phyloP scores from a whole-genome alignment of 2,797 vertebrate species.

The Spinus olivaceus region DNA sequence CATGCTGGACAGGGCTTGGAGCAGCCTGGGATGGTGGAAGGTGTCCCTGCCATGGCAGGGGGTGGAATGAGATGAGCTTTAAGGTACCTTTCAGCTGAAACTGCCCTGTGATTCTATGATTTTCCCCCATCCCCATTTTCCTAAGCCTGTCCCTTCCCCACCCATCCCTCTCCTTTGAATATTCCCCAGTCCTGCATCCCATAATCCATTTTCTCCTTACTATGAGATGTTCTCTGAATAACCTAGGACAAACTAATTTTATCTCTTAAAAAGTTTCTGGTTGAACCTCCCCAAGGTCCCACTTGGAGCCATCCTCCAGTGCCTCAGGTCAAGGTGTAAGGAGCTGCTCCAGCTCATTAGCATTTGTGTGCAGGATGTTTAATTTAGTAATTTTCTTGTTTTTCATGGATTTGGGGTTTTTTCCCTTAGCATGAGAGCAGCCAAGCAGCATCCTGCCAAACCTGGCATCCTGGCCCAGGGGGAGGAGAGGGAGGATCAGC shows the following conservation, averaged over 20 bases:
- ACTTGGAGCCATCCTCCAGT: background rate
- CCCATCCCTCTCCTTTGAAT: background rate
- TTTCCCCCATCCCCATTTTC: background rate
- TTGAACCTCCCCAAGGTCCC: background rate
- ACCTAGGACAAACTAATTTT: background rate
- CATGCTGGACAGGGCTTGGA: rapidly evolving
- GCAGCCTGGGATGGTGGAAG: background rate
- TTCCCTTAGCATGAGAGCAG: background rate
- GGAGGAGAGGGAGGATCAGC: background rate
- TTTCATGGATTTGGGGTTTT: background rate
- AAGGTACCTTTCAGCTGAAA: background rate
- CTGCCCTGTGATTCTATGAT: background rate
- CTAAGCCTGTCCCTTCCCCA: background rate
- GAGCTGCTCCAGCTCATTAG: background rate
- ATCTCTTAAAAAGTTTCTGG: background rate
- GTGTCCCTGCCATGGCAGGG: background rate
- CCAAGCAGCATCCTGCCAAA: background rate
- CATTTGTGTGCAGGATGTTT: background rate
- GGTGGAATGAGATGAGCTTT: background rate
- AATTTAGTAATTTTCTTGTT: background rate
- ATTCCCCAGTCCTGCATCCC: background rate
- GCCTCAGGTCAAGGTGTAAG: background rate
- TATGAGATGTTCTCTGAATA: background rate
- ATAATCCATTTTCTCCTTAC: background rate
- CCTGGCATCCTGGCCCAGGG: background rate